phyloP scores from a whole-genome alignment of 1,140 invertebrate genomes.

The Caenorhabditis remanei region DNA sequence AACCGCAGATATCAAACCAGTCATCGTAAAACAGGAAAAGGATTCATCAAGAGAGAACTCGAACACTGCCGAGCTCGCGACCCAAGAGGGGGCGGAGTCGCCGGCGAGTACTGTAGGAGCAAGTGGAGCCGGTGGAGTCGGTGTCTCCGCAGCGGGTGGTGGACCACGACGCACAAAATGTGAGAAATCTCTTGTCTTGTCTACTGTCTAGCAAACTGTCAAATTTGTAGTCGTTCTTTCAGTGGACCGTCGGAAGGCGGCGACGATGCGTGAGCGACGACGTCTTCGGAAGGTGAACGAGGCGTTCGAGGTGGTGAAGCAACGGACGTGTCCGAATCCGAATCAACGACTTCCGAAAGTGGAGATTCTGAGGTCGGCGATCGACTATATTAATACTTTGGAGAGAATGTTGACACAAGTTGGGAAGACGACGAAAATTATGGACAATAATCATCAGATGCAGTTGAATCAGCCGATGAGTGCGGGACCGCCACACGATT shows the following conservation, averaged over 20 bases:
- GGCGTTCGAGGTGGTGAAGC: constrained; percentile 93
- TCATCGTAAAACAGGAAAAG: constrained; percentile 43
- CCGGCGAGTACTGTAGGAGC: not conserved
- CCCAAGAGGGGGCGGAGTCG: not conserved
- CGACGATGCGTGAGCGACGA: constrained; percentile 91
- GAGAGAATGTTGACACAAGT: constrained; percentile 81
- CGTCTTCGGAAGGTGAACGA: constrained; percentile 96
- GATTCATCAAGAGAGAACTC: not conserved
- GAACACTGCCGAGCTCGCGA: not conserved
- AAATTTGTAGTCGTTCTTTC: constrained; percentile 80
- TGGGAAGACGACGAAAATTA: constrained; percentile 74
- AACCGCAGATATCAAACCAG: constrained; percentile 14
- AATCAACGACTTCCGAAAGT: constrained; percentile 95
- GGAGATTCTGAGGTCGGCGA: constrained; percentile 94
- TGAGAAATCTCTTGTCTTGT: constrained; percentile 14
- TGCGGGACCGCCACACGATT: not conserved
- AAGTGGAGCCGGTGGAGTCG: not conserved
- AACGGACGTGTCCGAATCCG: constrained; percentile 91
- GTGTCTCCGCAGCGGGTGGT: not conserved
- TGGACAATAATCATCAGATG: constrained; percentile 66
- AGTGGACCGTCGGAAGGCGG: constrained; percentile 93
- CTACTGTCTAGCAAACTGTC: not conserved
- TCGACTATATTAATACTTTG: constrained; percentile 95
- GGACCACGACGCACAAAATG: constrained; percentile 13
- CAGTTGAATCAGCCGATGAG: constrained; percentile 33